Conservation (phyloP, 2,797 vertebrate genomes). For the Muscicapa striata region DNA sequence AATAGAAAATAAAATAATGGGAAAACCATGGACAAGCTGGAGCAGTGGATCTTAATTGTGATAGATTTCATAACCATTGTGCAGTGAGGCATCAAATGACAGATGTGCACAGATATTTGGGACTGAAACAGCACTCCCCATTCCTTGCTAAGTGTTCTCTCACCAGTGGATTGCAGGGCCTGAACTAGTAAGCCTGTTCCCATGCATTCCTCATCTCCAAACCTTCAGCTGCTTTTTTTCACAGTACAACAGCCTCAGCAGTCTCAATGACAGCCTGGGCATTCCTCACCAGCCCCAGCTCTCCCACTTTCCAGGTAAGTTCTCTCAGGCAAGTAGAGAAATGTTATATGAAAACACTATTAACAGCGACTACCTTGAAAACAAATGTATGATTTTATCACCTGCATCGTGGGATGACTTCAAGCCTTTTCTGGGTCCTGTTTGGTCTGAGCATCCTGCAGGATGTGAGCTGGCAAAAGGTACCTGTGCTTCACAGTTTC, state of each 20-base stretch:
- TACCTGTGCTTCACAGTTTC: not conserved
- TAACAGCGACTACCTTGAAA: not conserved
- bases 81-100: not conserved
- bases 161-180: not conserved
- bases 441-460: not conserved
- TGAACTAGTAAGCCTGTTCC: not conserved
- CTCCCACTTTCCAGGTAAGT: not conserved
- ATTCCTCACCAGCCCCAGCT: not conserved
- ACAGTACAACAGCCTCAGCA: not conserved
- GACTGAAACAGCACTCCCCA: not conserved
- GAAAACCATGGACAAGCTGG: not conserved
- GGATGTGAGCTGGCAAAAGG: not conserved
- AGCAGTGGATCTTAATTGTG: not conserved
- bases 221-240: not conserved
- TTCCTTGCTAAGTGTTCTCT: constrained; percentile 1
- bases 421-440: not conserved
- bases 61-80: not conserved
- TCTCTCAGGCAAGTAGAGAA: not conserved
- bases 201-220: not conserved
- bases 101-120: not conserved
- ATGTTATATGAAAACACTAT: not conserved
- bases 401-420: not conserved
- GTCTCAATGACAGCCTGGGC: not conserved
- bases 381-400: not conserved
- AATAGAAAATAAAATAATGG: not conserved